A percentile compares a stretch with the other conserved stretches of the same genome.
These are phyloP conservation scores for Phylloscopus collybita DNA, from an alignment of 2,797 vertebrate species.

Conservation along the genomic window DNA sequence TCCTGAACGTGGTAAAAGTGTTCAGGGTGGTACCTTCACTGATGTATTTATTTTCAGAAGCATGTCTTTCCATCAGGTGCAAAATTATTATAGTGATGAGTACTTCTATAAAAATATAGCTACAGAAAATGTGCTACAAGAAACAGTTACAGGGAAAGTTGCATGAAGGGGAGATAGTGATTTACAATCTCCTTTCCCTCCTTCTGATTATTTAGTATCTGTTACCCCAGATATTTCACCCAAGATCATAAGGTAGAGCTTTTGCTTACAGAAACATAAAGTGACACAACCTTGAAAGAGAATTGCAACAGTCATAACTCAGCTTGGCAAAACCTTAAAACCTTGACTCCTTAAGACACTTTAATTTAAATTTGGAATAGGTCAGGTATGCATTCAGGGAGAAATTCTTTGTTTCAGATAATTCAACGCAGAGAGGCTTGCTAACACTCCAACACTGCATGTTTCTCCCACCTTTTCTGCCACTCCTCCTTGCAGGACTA, in stretches of 20 bases:
- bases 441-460: not conserved
- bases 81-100: not conserved
- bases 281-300: not conserved
- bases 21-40: not conserved
- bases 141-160: not conserved
- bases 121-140: not conserved
- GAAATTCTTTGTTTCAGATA: not conserved
- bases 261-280: not conserved
- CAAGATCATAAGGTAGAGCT: not conserved
- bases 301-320: not conserved
- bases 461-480: not conserved
- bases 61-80: not conserved
- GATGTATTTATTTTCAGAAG: not conserved
- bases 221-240: not conserved
- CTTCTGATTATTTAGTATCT: not conserved
- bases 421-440: rapidly evolving
- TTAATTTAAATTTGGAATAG: not conserved
- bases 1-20: not conserved
- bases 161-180: not conserved
- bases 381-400: not conserved
- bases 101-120: not conserved
- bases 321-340: not conserved
- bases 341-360: not conserved
- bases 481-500: not conserved
- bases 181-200: not conserved